A percentile compares a stretch with the other conserved stretches of the same genome.
Evolutionary conservation across 2,888 invertebrate genomes (phyloP).

Genomic region (Pemphredon lugubris): DNA sequence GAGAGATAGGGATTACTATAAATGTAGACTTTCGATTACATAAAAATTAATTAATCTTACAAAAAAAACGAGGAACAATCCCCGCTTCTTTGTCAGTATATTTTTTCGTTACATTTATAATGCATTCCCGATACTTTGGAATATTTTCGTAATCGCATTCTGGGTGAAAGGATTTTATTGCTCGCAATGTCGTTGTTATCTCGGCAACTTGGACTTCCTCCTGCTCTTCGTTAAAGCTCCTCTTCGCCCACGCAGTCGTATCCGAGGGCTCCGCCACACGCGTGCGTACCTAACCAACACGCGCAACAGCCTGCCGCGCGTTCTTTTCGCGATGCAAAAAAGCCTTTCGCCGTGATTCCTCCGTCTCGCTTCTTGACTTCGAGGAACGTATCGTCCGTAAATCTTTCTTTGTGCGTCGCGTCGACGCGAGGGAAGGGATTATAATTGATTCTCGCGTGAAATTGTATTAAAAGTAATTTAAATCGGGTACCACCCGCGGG

Average conservation of each 20-base stretch:
- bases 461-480: neutral
- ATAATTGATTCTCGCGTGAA: slow-evolving; percentile 41
- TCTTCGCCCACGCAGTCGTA: neutral
- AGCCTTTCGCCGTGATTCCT: slow-evolving; percentile 41
- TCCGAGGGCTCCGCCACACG: neutral
- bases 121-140: too few species aligned
- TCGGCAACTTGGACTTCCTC: neutral
- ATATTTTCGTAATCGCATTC: too few species aligned
- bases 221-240: neutral
- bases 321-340: slow-evolving; percentile 23
- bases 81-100: too few species aligned
- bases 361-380: slow-evolving; percentile 24
- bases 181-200: too few species aligned
- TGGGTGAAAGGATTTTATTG: too few species aligned
- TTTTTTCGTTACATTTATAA: too few species aligned
- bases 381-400: slow-evolving; percentile 40
- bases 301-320: neutral
- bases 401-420: slow-evolving; percentile 45
- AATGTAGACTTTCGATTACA: too few species aligned
- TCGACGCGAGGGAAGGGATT: slow-evolving; percentile 33
- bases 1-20: too few species aligned
- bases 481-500: neutral
- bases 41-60: too few species aligned
- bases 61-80: too few species aligned
- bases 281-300: neutral